These are phyloP conservation scores for Todiramphus saurophagus DNA, from an alignment of 2,113 vertebrate genomes.

Conservation along the genomic window DNA sequence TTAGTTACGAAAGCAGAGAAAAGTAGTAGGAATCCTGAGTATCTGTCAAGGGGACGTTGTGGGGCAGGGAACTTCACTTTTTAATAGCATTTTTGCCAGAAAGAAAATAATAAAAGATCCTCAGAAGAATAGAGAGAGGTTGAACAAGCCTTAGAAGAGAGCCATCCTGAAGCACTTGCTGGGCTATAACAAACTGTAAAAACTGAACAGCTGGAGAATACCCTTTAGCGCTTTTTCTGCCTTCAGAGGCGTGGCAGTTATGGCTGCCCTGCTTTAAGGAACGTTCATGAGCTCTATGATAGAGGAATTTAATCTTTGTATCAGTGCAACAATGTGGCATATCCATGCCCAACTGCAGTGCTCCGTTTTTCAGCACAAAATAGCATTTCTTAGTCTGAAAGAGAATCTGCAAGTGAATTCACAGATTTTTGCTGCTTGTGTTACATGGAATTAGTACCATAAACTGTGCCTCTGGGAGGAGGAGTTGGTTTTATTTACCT, in stretches of 20 bases:
- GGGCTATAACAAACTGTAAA: background rate
- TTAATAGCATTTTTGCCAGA: background rate
- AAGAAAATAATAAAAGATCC: background rate
- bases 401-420: background rate
- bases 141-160: background rate
- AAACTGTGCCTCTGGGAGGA: background rate
- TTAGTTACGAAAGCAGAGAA: background rate
- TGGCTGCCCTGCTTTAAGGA: background rate
- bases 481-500: background rate
- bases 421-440: background rate
- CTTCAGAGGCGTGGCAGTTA: background rate
- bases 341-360: background rate
- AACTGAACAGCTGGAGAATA: background rate
- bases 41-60: background rate
- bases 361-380: background rate
- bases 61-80: background rate
- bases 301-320: background rate
- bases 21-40: background rate
- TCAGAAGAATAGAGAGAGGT: background rate
- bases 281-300: background rate
- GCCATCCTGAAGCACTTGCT: background rate
- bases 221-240: background rate
- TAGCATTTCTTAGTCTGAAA: background rate
- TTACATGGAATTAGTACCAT: background rate
- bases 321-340: background rate